Percentiles rank a stretch among this genome's conserved stretches.
Conservation (phyloP, 1,140 invertebrate species). For the Bombus huntii region DNA sequence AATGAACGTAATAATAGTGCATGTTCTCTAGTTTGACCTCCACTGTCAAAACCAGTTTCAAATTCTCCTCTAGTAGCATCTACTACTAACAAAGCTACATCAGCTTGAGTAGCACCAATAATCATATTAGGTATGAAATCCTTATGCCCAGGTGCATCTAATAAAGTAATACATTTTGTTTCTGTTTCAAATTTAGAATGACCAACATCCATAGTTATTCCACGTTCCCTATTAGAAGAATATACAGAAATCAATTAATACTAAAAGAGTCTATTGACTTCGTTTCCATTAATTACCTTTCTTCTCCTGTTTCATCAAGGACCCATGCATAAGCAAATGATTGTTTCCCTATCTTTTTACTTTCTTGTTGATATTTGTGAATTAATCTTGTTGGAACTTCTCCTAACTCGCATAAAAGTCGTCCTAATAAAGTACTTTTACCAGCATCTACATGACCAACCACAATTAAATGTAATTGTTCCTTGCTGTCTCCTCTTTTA, state of each 20-base stretch:
- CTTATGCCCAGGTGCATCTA: conserved; percentile 99
- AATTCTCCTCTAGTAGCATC: conserved; percentile 98
- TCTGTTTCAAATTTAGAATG: conserved; percentile 96
- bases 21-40: conserved; percentile 99
- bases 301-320: conserved; percentile 99
- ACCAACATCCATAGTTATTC: conserved; percentile 99
- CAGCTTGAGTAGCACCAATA: conserved; percentile 97
- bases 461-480: conserved; percentile 96
- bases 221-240: conserved; percentile 84
- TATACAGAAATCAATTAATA: conserved; percentile 5
- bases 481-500: conserved; percentile 90
- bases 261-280: not conserved
- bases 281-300: conserved; percentile 85
- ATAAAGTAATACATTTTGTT: conserved; percentile 91
- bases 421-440: conserved; percentile 98
- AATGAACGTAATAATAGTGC: conserved; percentile 95
- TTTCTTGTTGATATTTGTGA: conserved; percentile 99
- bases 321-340: conserved; percentile 99
- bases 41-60: conserved; percentile 98
- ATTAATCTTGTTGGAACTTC: conserved; percentile 95
- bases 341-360: conserved; percentile 98
- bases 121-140: conserved; percentile 99
- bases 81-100: conserved; percentile 97
- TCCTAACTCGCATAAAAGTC: conserved; percentile 94
- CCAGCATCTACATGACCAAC: conserved; percentile 99